These are phyloP conservation scores for Drosophila persimilis DNA, from an alignment of 1,140 invertebrate genomes.

Conservation along the genomic window DNA sequence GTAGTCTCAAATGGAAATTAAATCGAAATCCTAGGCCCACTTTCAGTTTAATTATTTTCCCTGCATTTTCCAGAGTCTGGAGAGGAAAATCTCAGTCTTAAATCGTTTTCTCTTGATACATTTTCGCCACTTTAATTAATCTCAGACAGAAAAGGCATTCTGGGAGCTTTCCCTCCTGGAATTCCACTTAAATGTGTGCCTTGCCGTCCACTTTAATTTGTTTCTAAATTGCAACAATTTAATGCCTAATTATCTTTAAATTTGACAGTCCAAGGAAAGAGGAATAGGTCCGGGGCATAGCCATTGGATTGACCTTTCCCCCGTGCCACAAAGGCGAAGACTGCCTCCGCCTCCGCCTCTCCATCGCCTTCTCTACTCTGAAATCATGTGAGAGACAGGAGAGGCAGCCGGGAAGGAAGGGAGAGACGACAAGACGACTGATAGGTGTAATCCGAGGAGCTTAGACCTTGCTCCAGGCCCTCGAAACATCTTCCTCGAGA, in stretches of 20 bases:
- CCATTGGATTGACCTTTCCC: constrained; percentile 22
- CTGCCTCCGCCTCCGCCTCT: not conserved
- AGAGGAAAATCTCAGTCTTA: constrained; percentile 1
- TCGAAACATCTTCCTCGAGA: not conserved
- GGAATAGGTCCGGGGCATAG: too few relatives aligned
- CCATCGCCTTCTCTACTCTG: too few relatives aligned
- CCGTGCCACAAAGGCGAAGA: not conserved
- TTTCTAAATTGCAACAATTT: constrained; percentile 41
- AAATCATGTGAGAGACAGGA: constrained; percentile 4
- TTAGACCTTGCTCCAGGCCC: constrained; percentile 17
- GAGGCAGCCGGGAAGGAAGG: not conserved
- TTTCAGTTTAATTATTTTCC: too few relatives aligned
- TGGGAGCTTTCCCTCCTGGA: not conserved
- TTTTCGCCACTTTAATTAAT: constrained; percentile 24
- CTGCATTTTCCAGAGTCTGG: too few relatives aligned
- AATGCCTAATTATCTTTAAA: constrained; percentile 47
- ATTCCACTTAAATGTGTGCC: not conserved
- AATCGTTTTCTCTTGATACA: not conserved
- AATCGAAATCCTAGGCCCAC: too few relatives aligned
- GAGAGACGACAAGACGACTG: not conserved
- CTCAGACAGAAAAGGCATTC: not conserved
- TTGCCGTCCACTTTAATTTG: constrained; percentile 13
- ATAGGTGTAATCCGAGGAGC: constrained; percentile 26
- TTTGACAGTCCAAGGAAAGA: constrained; percentile 18
- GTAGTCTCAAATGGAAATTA: too few relatives aligned